These are phyloP conservation scores for Bombus huntii DNA, from an alignment of 1,140 invertebrate species.

Conservation along the genomic window DNA sequence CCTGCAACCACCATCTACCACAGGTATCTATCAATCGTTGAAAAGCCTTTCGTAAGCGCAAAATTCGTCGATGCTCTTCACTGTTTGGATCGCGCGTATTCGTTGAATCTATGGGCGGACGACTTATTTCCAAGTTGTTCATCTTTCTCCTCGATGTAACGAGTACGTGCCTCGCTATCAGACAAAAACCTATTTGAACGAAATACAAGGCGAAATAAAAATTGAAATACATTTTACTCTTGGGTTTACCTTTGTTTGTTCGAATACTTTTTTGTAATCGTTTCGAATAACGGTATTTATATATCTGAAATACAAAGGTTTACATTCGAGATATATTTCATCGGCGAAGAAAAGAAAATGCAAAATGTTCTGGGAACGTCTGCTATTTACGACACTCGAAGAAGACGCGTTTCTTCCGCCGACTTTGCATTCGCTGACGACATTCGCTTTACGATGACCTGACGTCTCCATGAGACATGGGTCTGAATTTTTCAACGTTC, in stretches of 20 bases:
- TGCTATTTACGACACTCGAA: constrained; percentile 1
- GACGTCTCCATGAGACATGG: constrained; percentile 1
- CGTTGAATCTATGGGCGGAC: neutral
- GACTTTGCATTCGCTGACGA: constrained; percentile 14
- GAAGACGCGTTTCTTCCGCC: neutral
- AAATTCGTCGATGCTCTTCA: neutral
- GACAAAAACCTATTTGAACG: neutral
- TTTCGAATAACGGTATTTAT: accelerated
- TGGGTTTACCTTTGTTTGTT: too few species aligned
- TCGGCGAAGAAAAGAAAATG: neutral
- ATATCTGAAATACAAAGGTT: neutral
- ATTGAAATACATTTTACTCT: too few species aligned
- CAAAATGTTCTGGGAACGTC: neutral
- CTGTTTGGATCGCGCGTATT: neutral
- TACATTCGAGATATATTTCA: neutral
- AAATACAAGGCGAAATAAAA: too few species aligned
- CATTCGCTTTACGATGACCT: constrained; percentile 27
- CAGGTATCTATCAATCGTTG: constrained; percentile 2
- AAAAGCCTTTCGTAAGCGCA: neutral
- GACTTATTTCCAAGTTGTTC: constrained; percentile 13
- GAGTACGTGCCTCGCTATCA: neutral
- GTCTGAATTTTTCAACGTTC: constrained; percentile 17
- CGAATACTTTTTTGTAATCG: neutral
- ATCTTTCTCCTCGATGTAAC: neutral
- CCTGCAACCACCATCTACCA: neutral